These are phyloP conservation scores for Melanotaenia maccullochi DNA, from an alignment of 2,797 vertebrate species.

Conservation along the genomic window DNA sequence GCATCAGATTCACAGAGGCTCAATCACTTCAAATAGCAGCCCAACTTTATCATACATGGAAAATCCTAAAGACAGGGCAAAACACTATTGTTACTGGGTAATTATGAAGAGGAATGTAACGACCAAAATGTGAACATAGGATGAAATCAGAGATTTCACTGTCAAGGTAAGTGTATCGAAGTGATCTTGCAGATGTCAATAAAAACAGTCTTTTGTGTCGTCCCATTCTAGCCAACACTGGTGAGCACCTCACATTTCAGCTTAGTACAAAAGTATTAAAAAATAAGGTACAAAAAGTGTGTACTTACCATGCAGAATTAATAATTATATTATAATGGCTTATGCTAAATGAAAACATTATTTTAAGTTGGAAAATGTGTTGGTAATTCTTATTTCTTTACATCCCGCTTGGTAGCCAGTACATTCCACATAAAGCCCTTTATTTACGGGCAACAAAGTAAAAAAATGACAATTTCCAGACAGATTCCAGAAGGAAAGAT, in stretches of 20 bases:
- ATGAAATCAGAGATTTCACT: slow-evolving; percentile 20
- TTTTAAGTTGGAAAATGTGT: not conserved
- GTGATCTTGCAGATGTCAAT: not conserved
- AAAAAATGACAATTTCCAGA: too few relatives aligned
- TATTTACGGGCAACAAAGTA: too few relatives aligned
- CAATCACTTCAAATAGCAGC: slow-evolving; percentile 51
- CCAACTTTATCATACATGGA: slow-evolving; percentile 32
- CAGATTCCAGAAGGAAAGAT: too few relatives aligned
- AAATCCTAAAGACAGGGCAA: slow-evolving; percentile 23
- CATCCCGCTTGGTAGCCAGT: not conserved
- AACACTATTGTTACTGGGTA: slow-evolving; percentile 43
- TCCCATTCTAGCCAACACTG: not conserved
- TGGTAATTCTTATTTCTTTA: not conserved
- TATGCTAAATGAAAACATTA: not conserved
- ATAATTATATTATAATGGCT: not conserved
- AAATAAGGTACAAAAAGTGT: not conserved
- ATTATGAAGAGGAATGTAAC: slow-evolving; percentile 23
- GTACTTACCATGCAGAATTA: not conserved
- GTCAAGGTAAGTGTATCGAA: slow-evolving; percentile 2
- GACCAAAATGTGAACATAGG: slow-evolving; percentile 22
- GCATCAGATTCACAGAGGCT: slow-evolving; percentile 40
- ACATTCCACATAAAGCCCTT: not conserved
- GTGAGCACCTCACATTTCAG: not conserved
- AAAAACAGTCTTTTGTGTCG: not conserved
- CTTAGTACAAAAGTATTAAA: not conserved